A percentile compares a stretch with the other conserved stretches of the same genome.
Evolutionary conservation across 1,140 invertebrate genomes (phyloP).

Genomic region (Penaeus chinensis): DNA sequence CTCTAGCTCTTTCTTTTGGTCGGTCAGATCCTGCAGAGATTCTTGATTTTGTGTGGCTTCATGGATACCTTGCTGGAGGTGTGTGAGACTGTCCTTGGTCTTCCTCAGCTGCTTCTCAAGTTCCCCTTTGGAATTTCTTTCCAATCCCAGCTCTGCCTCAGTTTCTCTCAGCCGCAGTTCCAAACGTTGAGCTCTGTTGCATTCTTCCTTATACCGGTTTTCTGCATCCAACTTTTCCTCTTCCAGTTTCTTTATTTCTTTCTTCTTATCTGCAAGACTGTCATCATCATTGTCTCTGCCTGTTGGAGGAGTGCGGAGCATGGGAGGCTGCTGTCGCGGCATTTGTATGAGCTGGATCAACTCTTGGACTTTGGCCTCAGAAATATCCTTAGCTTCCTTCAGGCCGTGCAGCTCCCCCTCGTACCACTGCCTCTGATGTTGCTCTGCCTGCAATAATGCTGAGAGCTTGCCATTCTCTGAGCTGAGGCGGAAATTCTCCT

Average conservation of each 20-base stretch:
- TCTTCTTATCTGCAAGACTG: neutral
- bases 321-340: slow-evolving; percentile 5
- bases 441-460: slow-evolving; percentile 24
- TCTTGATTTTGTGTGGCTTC: slow-evolving; percentile 25
- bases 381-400: slow-evolving; percentile 27
- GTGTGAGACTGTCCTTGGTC: neutral
- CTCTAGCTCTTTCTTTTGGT: slow-evolving; percentile 35
- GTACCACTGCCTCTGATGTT: slow-evolving; percentile 37
- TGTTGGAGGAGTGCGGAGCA: slow-evolving; percentile 42
- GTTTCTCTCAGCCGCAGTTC: slow-evolving; percentile 35
- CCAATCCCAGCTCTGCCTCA: slow-evolving; percentile 21
- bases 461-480: slow-evolving; percentile 26
- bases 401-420: slow-evolving; percentile 42
- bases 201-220: slow-evolving; percentile 8
- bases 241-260: slow-evolving; percentile 43
- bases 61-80: slow-evolving; percentile 20
- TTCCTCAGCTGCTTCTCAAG: slow-evolving; percentile 43
- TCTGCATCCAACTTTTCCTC: slow-evolving; percentile 30
- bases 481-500: slow-evolving; percentile 41
- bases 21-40: slow-evolving; percentile 7
- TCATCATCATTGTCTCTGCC: slow-evolving; percentile 47
- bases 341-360: slow-evolving; percentile 22
- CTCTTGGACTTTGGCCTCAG: slow-evolving; percentile 32
- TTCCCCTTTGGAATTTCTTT: slow-evolving; percentile 27
- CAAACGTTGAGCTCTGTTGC: neutral